Percentiles rank a stretch among this genome's conserved stretches.
Conservation (phyloP, 2,113 vertebrate species). For the Cairina moschata region DNA sequence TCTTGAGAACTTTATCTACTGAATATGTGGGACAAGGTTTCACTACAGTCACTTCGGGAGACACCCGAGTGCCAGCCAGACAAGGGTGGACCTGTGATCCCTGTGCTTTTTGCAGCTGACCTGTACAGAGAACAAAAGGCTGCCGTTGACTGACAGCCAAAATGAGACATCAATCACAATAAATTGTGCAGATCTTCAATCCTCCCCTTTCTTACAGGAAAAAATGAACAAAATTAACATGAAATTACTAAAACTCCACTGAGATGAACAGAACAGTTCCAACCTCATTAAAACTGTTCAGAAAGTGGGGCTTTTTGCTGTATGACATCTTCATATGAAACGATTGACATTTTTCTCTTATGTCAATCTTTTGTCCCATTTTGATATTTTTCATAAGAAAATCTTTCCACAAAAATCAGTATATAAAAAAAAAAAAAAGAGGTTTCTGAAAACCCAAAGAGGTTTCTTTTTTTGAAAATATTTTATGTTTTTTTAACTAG, state of each 20-base stretch:
- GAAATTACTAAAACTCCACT: background rate
- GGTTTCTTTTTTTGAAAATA: background rate
- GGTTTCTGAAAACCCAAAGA: background rate
- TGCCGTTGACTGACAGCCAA: background rate
- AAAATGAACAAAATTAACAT: background rate
- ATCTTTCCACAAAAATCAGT: background rate
- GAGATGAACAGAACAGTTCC: background rate
- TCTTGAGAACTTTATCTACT: background rate
- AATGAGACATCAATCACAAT: background rate
- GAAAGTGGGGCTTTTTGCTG: background rate
- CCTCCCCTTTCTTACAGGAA: background rate
- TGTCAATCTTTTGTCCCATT: background rate
- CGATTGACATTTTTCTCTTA: background rate
- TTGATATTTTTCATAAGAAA: background rate
- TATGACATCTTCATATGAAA: background rate
- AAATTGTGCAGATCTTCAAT: background rate
- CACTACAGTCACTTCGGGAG: background rate
- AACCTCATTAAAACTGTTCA: background rate
- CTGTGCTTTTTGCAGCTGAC: background rate
- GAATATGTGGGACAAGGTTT: background rate
- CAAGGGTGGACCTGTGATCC: rapidly evolving
- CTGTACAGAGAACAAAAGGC: background rate
- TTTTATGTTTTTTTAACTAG: background rate
- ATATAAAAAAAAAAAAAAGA: background rate
- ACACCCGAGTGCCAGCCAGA: background rate